These are phyloP conservation scores for Drosophila lutescens DNA, from an alignment of 2,888 invertebrate genomes.

Conservation along the genomic window DNA sequence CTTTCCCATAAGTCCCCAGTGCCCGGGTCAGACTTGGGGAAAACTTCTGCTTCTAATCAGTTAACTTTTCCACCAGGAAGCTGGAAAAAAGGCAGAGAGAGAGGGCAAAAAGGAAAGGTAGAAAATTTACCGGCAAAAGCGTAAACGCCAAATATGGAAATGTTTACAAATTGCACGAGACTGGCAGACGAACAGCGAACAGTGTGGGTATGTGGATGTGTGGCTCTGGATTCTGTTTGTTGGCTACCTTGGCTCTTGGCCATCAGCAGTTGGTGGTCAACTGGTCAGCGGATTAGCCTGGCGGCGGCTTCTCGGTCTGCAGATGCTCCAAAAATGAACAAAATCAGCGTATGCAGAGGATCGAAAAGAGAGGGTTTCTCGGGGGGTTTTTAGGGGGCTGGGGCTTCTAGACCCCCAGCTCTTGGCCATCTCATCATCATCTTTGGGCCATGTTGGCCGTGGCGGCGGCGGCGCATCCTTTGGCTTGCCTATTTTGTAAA, in stretches of 20 bases:
- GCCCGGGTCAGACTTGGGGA: slow-evolving; percentile 28
- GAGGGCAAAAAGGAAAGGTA: slow-evolving; percentile 5
- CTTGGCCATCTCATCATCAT: slow-evolving; percentile 16
- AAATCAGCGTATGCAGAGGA: slow-evolving; percentile 63
- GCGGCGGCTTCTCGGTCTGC: slow-evolving; percentile 39
- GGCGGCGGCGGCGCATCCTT: slow-evolving; percentile 72
- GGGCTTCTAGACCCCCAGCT: slow-evolving; percentile 8
- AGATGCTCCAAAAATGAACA: slow-evolving; percentile 68
- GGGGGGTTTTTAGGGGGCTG: background rate
- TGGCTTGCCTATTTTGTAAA: slow-evolving; percentile 81
- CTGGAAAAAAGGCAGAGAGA: background rate
- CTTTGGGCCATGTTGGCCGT: slow-evolving; percentile 17
- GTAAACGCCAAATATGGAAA: slow-evolving; percentile 80
- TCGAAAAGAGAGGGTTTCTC: background rate
- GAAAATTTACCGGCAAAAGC: slow-evolving; percentile 46
- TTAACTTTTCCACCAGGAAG: slow-evolving; percentile 41
- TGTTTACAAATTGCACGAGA: slow-evolving; percentile 81
- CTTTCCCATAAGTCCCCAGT: slow-evolving; percentile 30
- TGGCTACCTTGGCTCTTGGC: slow-evolving; percentile 14
- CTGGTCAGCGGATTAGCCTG: slow-evolving; percentile 65
- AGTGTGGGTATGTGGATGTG: slow-evolving; percentile 11
- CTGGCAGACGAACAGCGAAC: slow-evolving; percentile 41
- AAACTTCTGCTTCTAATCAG: slow-evolving; percentile 41
- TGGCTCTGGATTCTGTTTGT: background rate
- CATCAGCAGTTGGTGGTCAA: slow-evolving; percentile 51